Conservation (phyloP, 2,797 vertebrate genomes). For the Forpus xanthops region DNA sequence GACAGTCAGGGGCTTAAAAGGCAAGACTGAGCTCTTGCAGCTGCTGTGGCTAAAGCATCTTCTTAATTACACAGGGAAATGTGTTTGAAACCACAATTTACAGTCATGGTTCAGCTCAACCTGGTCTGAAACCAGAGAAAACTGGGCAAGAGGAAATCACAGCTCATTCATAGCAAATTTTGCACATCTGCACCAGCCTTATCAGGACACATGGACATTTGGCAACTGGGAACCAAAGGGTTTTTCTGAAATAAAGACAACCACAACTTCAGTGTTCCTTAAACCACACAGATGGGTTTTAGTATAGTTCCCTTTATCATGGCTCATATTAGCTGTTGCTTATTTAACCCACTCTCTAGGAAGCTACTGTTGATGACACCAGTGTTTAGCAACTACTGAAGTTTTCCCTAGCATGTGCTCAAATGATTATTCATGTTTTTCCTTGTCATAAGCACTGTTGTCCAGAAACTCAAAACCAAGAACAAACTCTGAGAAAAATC, state of each 20-base stretch:
- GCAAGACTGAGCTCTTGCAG: not conserved
- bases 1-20: not conserved
- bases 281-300: not conserved
- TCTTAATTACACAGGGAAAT: constrained; percentile 23
- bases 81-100: constrained; percentile 8
- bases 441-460: not conserved
- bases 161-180: not conserved
- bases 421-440: not conserved
- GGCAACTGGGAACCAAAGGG: not conserved
- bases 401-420: not conserved
- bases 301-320: not conserved
- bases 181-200: not conserved
- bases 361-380: not conserved
- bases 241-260: not conserved
- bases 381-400: not conserved
- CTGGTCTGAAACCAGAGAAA: not conserved
- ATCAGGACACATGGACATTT: not conserved
- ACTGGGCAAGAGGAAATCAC: not conserved
- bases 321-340: not conserved
- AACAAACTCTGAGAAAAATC: not conserved
- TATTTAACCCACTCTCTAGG: not conserved
- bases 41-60: not conserved
- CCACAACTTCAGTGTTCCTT: not conserved
- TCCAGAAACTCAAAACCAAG: not conserved
- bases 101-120: not conserved